A percentile compares a stretch with the other conserved stretches of the same genome.
phyloP scores from a whole-genome alignment of 1,140 invertebrate genomes.

The Lordiphosa mommai region DNA sequence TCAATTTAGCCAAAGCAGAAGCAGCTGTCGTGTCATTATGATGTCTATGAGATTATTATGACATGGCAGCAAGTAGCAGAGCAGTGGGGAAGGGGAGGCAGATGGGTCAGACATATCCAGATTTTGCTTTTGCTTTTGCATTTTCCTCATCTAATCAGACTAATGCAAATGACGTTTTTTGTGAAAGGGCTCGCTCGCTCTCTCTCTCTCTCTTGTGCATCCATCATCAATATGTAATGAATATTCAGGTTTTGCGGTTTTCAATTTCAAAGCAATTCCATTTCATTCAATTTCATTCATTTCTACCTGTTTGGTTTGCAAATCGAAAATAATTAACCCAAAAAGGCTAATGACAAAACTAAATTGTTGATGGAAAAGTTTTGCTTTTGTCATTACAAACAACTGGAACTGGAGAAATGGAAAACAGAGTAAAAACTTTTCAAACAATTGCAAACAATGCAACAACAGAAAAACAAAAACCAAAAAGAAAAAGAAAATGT shows the following conservation, averaged over 20 bases:
- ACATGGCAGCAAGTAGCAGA: conserved; percentile 3
- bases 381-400: neutral
- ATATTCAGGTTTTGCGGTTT: conserved; percentile 15
- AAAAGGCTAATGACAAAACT: conserved; percentile 27
- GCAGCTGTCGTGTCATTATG: conserved; percentile 3
- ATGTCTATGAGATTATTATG: conserved; percentile 11
- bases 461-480: conserved; percentile 11
- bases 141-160: conserved; percentile 42
- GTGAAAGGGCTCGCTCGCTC: neutral
- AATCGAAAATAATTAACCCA: conserved; percentile 41
- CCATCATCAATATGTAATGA: conserved; percentile 1
- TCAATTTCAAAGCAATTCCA: neutral
- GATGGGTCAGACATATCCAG: neutral
- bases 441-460: conserved; percentile 35
- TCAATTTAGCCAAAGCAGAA: conserved; percentile 28
- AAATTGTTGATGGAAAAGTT: conserved; percentile 41
- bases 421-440: conserved; percentile 7
- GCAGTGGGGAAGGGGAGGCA: neutral
- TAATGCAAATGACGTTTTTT: conserved; percentile 55
- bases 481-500: neutral
- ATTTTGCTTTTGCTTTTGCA: conserved; percentile 15
- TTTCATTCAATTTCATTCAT: neutral
- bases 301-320: neutral
- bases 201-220: neutral
- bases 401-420: conserved; percentile 8